Evolutionary conservation across 2,797 vertebrate species (phyloP).

Genomic region (Chrysocyon brachyurus): DNA sequence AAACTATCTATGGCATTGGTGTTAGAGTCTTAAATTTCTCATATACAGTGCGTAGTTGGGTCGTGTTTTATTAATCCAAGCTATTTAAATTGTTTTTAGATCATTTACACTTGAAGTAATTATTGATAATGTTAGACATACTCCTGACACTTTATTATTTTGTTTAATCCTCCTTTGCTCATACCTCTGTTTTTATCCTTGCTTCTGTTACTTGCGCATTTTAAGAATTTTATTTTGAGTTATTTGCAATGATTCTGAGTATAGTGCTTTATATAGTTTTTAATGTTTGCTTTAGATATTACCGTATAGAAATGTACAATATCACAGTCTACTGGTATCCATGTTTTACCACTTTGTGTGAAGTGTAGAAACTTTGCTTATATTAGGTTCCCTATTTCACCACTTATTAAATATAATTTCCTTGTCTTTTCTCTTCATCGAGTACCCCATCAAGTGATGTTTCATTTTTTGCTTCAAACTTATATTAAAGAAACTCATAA

Average conservation of each 20-base stretch:
- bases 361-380: background rate
- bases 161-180: background rate
- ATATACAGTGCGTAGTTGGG: background rate
- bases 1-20: background rate
- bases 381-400: background rate
- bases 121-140: background rate
- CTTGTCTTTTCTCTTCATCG: background rate
- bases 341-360: background rate
- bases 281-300: background rate
- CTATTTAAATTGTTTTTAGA: background rate
- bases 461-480: background rate
- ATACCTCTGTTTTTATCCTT: background rate
- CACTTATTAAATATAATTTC: background rate
- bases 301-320: background rate
- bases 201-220: background rate
- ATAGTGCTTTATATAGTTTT: background rate
- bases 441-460: background rate
- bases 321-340: background rate
- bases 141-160: background rate
- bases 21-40: background rate
- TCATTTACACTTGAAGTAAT: background rate
- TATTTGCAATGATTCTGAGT: background rate
- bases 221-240: conserved; percentile 14
- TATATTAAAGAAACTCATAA: background rate
- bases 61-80: background rate